A percentile compares a stretch with the other conserved stretches of the same genome.
Conservation (phyloP, 2,797 vertebrate species). For the Sebastes variabilis region DNA sequence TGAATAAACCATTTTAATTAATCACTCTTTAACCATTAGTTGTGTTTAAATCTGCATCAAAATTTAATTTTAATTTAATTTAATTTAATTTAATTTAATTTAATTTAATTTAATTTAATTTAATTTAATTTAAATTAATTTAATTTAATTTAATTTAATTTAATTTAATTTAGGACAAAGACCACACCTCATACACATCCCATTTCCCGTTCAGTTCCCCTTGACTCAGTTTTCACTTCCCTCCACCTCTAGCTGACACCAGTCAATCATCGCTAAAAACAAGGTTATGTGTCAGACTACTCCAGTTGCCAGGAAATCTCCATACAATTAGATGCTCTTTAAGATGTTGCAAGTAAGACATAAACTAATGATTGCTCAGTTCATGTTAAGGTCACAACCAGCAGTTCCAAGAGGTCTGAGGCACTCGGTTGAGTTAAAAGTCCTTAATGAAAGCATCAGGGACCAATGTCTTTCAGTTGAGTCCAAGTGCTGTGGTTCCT, state of each 20-base stretch:
- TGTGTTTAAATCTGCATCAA: neutral
- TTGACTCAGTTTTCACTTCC: neutral
- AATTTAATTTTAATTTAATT: no score
- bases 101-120: no score
- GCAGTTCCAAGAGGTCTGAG: constrained; percentile 16
- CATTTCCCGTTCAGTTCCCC: neutral
- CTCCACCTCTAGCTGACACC: neutral
- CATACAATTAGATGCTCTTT: neutral
- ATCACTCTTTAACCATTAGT: neutral
- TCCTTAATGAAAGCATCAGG: constrained; percentile 37
- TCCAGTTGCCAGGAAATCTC: neutral
- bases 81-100: no score
- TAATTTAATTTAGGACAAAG: neutral
- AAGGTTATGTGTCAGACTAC: neutral
- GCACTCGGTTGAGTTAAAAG: constrained; percentile 18
- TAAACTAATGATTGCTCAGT: constrained; percentile 10
- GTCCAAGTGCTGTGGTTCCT: constrained; percentile 7
- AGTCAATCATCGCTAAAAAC: neutral
- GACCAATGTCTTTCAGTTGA: constrained; percentile 18
- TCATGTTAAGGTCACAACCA: constrained; percentile 15
- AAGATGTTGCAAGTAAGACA: neutral
- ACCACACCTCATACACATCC: no score
- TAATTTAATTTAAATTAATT: neutral
- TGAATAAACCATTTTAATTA: neutral
- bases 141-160: no score